phyloP scores from a whole-genome alignment of 1,140 invertebrate species.

The Vanessa atalanta region DNA sequence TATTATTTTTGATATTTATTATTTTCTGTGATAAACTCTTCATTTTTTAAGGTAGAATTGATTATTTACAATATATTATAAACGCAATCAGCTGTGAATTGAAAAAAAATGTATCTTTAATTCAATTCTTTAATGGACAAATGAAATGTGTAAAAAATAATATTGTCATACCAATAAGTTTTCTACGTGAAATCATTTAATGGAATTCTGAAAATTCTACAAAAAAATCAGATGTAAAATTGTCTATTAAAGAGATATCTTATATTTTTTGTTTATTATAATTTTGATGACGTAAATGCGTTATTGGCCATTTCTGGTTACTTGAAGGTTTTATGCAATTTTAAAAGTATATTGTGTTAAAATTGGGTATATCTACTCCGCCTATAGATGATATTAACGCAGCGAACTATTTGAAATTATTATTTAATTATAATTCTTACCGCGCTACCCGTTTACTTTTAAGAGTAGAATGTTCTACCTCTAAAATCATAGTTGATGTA shows the following conservation, averaged over 20 bases:
- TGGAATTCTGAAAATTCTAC: no score
- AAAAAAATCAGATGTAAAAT: no score
- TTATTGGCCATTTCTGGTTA: no score
- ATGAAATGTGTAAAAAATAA: background rate
- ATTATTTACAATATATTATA: conserved; percentile 23
- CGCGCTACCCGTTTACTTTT: conserved; percentile 43
- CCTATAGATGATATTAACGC: conserved; percentile 71
- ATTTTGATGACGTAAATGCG: no score
- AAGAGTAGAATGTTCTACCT: conserved; percentile 79
- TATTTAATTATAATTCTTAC: conserved; percentile 51
- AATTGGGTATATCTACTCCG: conserved; percentile 66
- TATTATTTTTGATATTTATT: conserved; percentile 70
- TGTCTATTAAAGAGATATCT: no score
- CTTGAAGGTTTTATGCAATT: background rate
- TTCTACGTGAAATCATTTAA: background rate
- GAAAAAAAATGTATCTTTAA: background rate
- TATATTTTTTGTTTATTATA: no score
- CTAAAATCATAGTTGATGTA: conserved; percentile 80
- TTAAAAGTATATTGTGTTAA: conserved; percentile 15
- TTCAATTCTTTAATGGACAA: background rate
- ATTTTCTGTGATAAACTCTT: conserved; percentile 71
- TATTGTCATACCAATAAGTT: background rate
- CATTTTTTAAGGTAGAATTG: conserved; percentile 37
- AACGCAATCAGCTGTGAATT: background rate
- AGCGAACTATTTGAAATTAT: conserved; percentile 57